phyloP scores from a whole-genome alignment of 2,113 vertebrate genomes.

The Mastomys coucha region DNA sequence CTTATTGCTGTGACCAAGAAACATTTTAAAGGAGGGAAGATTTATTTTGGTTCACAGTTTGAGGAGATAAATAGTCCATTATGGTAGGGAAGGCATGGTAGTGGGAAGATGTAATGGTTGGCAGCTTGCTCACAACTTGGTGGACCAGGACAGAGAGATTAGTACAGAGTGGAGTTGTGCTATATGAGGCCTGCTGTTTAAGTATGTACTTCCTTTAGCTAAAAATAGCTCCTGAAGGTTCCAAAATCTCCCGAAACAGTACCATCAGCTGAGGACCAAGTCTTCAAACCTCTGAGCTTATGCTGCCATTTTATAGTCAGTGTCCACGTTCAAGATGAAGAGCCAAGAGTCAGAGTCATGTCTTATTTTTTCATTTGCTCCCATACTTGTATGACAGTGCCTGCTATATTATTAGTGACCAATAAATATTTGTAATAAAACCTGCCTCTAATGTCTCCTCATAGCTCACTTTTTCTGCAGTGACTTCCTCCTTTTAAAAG shows the following conservation, averaged over 20 bases:
- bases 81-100: not conserved
- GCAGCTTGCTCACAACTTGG: not conserved
- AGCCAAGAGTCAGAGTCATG: not conserved
- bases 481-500: not conserved
- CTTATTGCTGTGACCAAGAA: not conserved
- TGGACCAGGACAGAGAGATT: not conserved
- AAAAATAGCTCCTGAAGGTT: not conserved
- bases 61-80: not conserved
- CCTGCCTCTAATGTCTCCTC: not conserved
- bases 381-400: not conserved
- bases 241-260: not conserved
- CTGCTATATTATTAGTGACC: not conserved
- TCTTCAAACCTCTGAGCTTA: not conserved
- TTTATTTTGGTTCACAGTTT: not conserved
- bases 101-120: not conserved
- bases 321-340: not conserved
- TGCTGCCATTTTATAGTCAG: not conserved
- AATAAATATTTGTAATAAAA: conserved; percentile 48
- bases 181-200: not conserved
- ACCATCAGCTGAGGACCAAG: not conserved
- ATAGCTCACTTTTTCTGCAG: not conserved
- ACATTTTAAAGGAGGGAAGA: not conserved
- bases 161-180: not conserved
- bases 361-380: not conserved
- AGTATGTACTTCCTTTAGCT: not conserved